A percentile compares a stretch with the other conserved stretches of the same genome.
Evolutionary conservation across 2,888 invertebrate genomes (phyloP).

Genomic region (Melanchra persicariae): DNA sequence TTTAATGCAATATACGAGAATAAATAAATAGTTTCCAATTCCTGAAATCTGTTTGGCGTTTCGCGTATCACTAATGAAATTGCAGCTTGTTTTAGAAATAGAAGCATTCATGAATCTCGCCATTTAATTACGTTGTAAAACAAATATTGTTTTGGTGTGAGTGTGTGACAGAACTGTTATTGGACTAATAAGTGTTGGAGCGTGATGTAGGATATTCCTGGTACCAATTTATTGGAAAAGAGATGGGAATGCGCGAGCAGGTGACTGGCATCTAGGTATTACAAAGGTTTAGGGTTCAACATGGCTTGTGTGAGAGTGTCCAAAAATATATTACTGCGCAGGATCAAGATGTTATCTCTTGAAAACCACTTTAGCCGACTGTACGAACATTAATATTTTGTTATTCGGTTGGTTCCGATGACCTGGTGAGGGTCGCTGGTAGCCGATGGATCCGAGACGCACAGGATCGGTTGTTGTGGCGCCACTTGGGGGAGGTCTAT

Average conservation of each 20-base stretch:
- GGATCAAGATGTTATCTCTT: too few relatives aligned
- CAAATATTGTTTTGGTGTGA: constrained; percentile 20
- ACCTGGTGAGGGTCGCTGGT: too few relatives aligned
- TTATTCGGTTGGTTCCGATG: too few relatives aligned
- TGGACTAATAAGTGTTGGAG: neutral
- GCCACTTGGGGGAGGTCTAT: too few relatives aligned
- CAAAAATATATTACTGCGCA: neutral
- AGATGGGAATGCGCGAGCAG: too few relatives aligned
- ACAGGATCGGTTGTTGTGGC: too few relatives aligned
- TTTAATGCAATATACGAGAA: too few relatives aligned
- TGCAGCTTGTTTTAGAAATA: neutral
- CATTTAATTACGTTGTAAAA: constrained; percentile 15
- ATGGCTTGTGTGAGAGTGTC: neutral
- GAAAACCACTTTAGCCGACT: neutral
- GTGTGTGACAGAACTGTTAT: neutral
- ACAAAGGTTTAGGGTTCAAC: neutral
- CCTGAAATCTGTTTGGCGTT: neutral
- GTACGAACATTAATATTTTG: too few relatives aligned
- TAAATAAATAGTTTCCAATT: neutral
- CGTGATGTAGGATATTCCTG: neutral
- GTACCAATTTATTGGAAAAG: neutral
- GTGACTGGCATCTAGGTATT: too few relatives aligned
- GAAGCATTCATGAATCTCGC: neutral
- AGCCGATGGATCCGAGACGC: too few relatives aligned
- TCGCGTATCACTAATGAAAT: constrained; percentile 10